Base-by-base conservation (phyloP, 2,888 invertebrate species). In the Dolomedes plantarius region DNA sequence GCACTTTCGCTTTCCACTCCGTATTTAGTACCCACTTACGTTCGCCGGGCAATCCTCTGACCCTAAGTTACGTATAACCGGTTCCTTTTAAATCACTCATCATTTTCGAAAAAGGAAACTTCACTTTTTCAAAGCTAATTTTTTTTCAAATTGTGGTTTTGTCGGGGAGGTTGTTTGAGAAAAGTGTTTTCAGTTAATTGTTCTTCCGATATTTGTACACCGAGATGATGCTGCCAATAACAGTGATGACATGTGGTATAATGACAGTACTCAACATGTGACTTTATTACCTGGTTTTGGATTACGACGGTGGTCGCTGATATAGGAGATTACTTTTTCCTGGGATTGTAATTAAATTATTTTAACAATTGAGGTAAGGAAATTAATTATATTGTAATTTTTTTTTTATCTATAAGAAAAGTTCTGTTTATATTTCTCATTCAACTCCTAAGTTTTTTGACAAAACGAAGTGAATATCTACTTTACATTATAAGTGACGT, bases 1-100 rank as follows among this genome's bases (percentile, higher is more conserved):
- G 73, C 83, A 73, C 83, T 85, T 77, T 77, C 83, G 39, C 76
- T 83, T 81, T 68, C 41, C 56, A 75, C 29, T 75, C 39, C 19
- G 72, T 62, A 31, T 71, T 75, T 82, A 69, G 82, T 41, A 71
- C 62, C 64, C 32, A 82, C 75, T 82, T 82, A 68, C 29, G 62
- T 23, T 23, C 31, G 50, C 28, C 19, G 31, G 62, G 19, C 56
- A 27, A 36, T 46, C 46, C 9, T 23, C 13, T 73, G 67, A 80
- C 68, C 74, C 29, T 23, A 11, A 46, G 46, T 62, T 39, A n/a
- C 29, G 50, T 36, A 23, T 9, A 85, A 85, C 83, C 83, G 83
- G 83, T 85, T 77, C 39, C 11, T n/a, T 62, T 31, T 32, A 72
- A 85, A 77, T 83, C 29, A 56, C 32, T 56, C 31, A 73, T 39